phyloP scores from a whole-genome alignment of 2,113 vertebrate genomes.

The Cyprichromis sp. region DNA sequence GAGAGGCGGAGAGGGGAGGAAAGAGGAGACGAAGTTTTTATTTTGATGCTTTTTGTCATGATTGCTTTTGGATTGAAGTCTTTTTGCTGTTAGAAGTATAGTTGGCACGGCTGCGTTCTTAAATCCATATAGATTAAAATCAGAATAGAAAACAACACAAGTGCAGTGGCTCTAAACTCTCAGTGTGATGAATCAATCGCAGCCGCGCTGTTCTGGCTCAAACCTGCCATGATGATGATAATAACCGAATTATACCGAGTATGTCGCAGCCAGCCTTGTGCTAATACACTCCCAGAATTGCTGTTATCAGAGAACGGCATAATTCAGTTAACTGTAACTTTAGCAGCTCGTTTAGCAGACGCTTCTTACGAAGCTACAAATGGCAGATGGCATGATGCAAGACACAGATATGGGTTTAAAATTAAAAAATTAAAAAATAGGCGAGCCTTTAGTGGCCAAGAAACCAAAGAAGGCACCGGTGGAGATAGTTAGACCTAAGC shows the following conservation, averaged over 20 bases:
- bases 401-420: background rate
- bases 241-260: background rate
- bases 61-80: background rate
- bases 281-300: background rate
- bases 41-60: background rate
- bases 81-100: background rate
- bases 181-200: background rate
- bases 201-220: background rate
- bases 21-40: background rate
- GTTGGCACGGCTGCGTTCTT: background rate
- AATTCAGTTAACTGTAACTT: background rate
- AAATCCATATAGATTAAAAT: background rate
- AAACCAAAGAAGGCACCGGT: background rate
- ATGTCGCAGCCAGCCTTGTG: background rate
- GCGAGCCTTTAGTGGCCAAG: background rate
- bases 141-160: background rate
- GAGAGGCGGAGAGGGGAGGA: background rate
- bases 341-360: background rate
- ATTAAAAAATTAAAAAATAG: background rate
- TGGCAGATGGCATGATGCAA: background rate
- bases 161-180: background rate
- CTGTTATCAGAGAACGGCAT: background rate
- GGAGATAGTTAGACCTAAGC: background rate
- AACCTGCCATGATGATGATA: background rate
- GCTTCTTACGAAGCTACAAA: background rate